Conservation (phyloP, 2,888 invertebrate genomes). For the Drosophila hamatofila region DNA sequence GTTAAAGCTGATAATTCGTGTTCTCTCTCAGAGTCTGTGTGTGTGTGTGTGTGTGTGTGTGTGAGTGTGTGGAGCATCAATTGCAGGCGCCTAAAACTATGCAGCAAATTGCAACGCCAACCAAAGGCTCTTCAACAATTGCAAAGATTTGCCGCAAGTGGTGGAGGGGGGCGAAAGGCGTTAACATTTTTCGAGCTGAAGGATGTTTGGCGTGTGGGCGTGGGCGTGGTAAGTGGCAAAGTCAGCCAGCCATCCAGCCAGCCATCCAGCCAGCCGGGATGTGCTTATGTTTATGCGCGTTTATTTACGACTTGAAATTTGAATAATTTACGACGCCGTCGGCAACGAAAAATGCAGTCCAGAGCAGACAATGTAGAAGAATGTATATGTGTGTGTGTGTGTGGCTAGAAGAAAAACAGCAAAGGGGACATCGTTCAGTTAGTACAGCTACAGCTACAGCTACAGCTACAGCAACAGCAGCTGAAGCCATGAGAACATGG, state of each 20-base stretch:
- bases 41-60: neutral
- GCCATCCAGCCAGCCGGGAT: constrained; percentile 1
- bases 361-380: constrained; percentile 13
- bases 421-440: constrained; percentile 31
- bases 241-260: neutral
- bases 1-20: constrained; percentile 20
- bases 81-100: constrained; percentile 37
- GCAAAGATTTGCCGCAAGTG: constrained; percentile 42
- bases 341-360: constrained; percentile 45
- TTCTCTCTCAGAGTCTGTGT: neutral
- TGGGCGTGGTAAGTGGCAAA: constrained; percentile 48
- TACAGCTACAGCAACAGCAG: constrained; percentile 24
- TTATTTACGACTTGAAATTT: constrained; percentile 80
- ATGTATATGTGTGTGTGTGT: neutral
- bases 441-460: constrained; percentile 32
- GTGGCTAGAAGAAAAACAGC: constrained; percentile 25
- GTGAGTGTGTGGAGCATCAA: constrained; percentile 16
- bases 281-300: constrained; percentile 73
- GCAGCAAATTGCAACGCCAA: constrained; percentile 28
- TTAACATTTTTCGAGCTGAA: constrained; percentile 36
- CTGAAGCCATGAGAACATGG: constrained; percentile 49
- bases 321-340: constrained; percentile 76
- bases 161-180: neutral
- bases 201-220: constrained; percentile 33
- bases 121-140: constrained; percentile 30